phyloP scores from a whole-genome alignment of 2,888 invertebrate species.

The Endomychus coccineus region DNA sequence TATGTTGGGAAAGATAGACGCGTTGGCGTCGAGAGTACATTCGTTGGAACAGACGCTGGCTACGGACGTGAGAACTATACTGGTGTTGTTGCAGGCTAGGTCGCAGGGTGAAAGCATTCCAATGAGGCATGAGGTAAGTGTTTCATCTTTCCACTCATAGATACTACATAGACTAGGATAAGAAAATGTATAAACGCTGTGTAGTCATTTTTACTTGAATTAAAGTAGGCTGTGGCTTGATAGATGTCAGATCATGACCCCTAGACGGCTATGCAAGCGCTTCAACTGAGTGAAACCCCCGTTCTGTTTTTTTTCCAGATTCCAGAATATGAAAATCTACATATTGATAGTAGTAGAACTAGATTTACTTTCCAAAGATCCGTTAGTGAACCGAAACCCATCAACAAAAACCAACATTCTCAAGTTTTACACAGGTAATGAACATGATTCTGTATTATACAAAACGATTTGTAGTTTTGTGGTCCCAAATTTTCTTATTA shows the following conservation, averaged over 20 bases:
- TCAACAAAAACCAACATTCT: conserved; percentile 38
- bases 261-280: too few relatives aligned
- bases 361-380: conserved; percentile 42
- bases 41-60: conserved; percentile 66
- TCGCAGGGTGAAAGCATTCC: conserved; percentile 13
- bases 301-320: conserved; percentile 32
- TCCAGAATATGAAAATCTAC: conserved; percentile 41
- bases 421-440: conserved; percentile 43
- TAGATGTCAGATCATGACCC: too few relatives aligned
- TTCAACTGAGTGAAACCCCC: too few relatives aligned
- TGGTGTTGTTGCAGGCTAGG: conserved; percentile 39
- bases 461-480: too few relatives aligned
- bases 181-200: too few relatives aligned
- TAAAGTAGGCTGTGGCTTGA: too few relatives aligned
- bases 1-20: conserved; percentile 61
- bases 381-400: conserved; percentile 44
- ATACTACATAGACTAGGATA: too few relatives aligned
- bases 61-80: conserved; percentile 65
- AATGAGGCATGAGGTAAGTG: conserved; percentile 22
- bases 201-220: too few relatives aligned
- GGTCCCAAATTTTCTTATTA: too few relatives aligned
- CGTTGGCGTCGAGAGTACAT: conserved; percentile 60
- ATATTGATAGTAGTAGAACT: conserved; percentile 35
- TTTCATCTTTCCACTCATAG: too few relatives aligned
- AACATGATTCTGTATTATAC: too few relatives aligned